Conservation (phyloP, 1,140 invertebrate species). For the Aleiodes sp. region DNA sequence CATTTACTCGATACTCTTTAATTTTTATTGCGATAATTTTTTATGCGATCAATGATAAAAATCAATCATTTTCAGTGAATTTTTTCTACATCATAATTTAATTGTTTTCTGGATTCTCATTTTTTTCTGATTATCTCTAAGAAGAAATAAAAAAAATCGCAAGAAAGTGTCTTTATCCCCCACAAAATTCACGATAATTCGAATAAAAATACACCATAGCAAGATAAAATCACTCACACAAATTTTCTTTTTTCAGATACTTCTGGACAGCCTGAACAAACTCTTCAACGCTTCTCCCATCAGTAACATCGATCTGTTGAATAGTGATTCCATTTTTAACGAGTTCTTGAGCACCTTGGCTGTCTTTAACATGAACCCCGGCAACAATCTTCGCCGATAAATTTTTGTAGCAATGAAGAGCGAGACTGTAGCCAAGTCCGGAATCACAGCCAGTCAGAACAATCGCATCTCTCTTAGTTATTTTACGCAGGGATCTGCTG, state of each 20-base stretch:
- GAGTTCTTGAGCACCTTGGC: slow-evolving; percentile 65
- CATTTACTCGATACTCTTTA: too few relatives aligned
- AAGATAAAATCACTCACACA: slow-evolving; percentile 70
- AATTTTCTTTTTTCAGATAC: slow-evolving; percentile 60
- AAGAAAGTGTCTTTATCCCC: too few relatives aligned
- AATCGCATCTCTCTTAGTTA: slow-evolving; percentile 61
- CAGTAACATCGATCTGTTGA: slow-evolving; percentile 74
- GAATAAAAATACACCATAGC: too few relatives aligned
- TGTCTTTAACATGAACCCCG: slow-evolving; percentile 71
- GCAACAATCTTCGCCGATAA: slow-evolving; percentile 75
- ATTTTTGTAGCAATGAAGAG: slow-evolving; percentile 67
- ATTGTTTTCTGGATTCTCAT: too few relatives aligned
- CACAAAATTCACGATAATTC: too few relatives aligned
- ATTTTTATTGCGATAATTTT: too few relatives aligned
- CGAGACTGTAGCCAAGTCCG: slow-evolving; percentile 81
- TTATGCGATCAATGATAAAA: too few relatives aligned
- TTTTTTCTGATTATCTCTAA: too few relatives aligned
- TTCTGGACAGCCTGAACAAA: slow-evolving; percentile 60
- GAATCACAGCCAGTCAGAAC: slow-evolving; percentile 85
- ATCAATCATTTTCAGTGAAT: too few relatives aligned
- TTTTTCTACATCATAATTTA: too few relatives aligned
- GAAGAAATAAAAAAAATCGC: too few relatives aligned
- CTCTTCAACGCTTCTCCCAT: slow-evolving; percentile 67
- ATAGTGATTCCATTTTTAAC: slow-evolving; percentile 60
- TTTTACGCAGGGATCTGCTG: not conserved